Evolutionary conservation across 2,888 invertebrate species (phyloP).

Genomic region (Ennomos erosarius): DNA sequence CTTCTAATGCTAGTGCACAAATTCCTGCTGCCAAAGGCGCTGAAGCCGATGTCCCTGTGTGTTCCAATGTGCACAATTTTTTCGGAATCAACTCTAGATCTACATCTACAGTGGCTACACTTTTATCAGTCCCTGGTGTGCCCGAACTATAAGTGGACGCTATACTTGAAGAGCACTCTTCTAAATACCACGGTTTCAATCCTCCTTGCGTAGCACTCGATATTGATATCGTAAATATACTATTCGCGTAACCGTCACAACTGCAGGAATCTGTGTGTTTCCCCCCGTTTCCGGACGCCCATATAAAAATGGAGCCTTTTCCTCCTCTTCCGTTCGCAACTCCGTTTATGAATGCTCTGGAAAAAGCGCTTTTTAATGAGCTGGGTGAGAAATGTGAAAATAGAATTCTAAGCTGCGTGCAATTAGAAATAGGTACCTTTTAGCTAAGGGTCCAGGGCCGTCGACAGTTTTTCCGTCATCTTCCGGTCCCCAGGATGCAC

Average conservation of each 20-base stretch:
- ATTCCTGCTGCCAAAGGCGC: constrained; percentile 98
- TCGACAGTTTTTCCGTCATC: constrained; percentile 98
- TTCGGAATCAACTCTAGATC: constrained; percentile 93
- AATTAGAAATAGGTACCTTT: constrained; percentile 68
- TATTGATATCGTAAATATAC: constrained; percentile 98
- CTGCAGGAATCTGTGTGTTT: constrained; percentile 98
- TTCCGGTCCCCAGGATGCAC: constrained; percentile 98
- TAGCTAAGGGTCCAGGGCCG: constrained; percentile 96
- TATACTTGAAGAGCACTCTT: constrained; percentile 99
- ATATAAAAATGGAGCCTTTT: constrained; percentile 97
- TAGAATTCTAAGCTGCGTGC: constrained; percentile 17
- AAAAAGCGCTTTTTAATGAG: constrained; percentile 45
- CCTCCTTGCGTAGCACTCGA: constrained; percentile 98
- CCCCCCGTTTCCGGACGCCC: constrained; percentile 99
- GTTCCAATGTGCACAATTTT: constrained; percentile 95
- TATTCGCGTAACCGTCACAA: constrained; percentile 99
- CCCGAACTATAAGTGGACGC: constrained; percentile 99
- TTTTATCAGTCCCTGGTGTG: constrained; percentile 95
- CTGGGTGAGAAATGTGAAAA: constrained; percentile 7
- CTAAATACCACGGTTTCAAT: constrained; percentile 98
- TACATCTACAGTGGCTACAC: constrained; percentile 96
- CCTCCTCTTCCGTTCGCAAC: constrained; percentile 96
- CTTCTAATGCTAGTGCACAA: constrained; percentile 96
- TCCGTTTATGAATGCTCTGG: constrained; percentile 95
- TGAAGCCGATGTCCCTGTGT: constrained; percentile 97